Conservation (phyloP, 1,140 invertebrate genomes). For the Diachasmimorpha longicaudata region DNA sequence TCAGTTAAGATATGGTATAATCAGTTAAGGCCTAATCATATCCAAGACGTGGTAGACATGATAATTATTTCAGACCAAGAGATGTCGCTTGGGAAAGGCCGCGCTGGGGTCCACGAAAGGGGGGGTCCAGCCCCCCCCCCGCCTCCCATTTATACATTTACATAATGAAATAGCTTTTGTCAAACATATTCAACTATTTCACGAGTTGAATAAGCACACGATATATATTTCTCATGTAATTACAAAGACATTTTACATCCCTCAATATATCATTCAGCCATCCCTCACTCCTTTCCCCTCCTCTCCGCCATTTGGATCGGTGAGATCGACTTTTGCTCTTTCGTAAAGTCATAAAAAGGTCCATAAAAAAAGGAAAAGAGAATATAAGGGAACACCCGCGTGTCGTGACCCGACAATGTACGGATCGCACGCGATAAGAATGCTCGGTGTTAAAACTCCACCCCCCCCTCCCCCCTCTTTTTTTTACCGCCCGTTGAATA, state of each 20-base stretch:
- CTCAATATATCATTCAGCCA: not conserved
- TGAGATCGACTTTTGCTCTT: constrained; percentile 13
- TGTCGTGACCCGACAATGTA: constrained; percentile 26
- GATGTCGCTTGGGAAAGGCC: too few relatives aligned
- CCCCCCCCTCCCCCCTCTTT: not conserved
- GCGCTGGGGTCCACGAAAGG: too few relatives aligned
- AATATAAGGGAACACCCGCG: not conserved
- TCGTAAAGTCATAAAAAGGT: constrained; percentile 22
- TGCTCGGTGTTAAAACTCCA: constrained; percentile 15
- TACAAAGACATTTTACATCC: not conserved
- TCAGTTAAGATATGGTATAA: too few relatives aligned
- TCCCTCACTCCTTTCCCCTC: not conserved
- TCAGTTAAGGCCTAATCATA: too few relatives aligned
- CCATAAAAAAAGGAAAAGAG: constrained; percentile 8
- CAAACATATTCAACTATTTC: too few relatives aligned
- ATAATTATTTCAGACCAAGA: too few relatives aligned
- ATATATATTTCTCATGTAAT: not conserved
- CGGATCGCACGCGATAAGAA: constrained; percentile 29
- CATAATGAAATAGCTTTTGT: too few relatives aligned
- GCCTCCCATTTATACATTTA: too few relatives aligned
- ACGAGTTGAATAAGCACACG: not conserved
- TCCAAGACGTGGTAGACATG: too few relatives aligned
- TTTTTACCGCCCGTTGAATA: not conserved
- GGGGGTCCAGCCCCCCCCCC: too few relatives aligned
- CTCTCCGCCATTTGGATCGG: not conserved